Base-by-base conservation (phyloP, 2,888 invertebrate genomes). In the Macrosoma leucophasiata region DNA sequence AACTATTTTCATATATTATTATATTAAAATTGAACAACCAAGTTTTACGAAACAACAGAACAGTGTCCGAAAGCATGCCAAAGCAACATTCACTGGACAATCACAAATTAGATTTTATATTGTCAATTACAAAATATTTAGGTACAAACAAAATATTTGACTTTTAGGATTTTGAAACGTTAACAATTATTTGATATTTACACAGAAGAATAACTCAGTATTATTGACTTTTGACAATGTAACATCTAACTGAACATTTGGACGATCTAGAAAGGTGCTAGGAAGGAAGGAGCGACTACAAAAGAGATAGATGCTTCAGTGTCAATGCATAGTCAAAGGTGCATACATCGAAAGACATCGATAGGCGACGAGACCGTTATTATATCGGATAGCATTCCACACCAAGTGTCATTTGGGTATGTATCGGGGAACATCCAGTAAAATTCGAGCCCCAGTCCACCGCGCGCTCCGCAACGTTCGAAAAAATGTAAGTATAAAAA, bases 261-360 rank as follows among this genome's bases (percentile, higher is more conserved):
- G 81, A 84, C 82, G 84, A 82, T 77, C 82, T 81, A 79, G 62
- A 81, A 82, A 81, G 79, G 74, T 76, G 76, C 77, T 70, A 74
- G 81, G 76, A 84, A 79, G 76, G 79, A 84, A 30, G 82, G 82
- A 82, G 82, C 81, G 79, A 58, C 78, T 81, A 81, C 62, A 51
- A 52, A 58, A 62, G 59, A 72, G 61, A 69, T 72, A 71, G 62
- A 70, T 73, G 74, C 69, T 62, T 55, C 49, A 52, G 67, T 73
- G 71, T 66, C 60, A 69, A 74, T 79, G 79, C 78, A 59, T 58
- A 57, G 69, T 72, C 61, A 68, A 60, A 60, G 58, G 82, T 82
- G 82, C 79, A 79, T 72, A 81, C 75, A 76, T 70, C 57, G 61
- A 71, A 44, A 44, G 41, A 41, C 57, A 56, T 57, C 48, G 42